Percentiles rank a stretch among this genome's conserved stretches.
Conservation (phyloP, 2,888 invertebrate species). For the Embidobia sp. region DNA sequence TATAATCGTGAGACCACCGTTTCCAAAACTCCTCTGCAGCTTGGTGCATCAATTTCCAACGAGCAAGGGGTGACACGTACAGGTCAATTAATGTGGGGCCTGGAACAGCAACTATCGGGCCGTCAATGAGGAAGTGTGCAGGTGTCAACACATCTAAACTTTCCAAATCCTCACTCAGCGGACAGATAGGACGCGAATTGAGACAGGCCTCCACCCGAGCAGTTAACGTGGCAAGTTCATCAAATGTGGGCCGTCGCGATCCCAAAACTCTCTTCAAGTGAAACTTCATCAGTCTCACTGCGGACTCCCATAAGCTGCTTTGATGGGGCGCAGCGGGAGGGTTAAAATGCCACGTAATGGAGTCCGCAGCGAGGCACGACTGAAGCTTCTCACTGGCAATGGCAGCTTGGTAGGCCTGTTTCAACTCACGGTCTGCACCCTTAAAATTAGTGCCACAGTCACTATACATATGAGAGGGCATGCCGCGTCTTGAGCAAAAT, state of each 20-base stretch:
- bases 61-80: not conserved
- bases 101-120: not conserved
- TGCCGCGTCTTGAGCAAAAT: not conserved
- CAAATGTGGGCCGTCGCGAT: not conserved
- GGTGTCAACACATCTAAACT: not conserved
- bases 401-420: too few relatives aligned
- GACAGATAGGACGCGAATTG: not conserved
- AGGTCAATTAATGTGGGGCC: not conserved
- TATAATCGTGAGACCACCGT: not conserved
- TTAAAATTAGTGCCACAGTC: too few relatives aligned
- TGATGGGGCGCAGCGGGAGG: not conserved
- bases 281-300: too few relatives aligned
- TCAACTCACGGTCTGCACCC: too few relatives aligned
- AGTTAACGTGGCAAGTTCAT: not conserved
- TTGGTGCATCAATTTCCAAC: constrained; percentile 6
- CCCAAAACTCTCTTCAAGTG: too few relatives aligned
- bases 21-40: not conserved
- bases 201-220: constrained; percentile 3
- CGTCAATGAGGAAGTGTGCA: not conserved
- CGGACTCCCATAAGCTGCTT: not conserved
- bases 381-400: not conserved
- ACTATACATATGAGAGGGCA: too few relatives aligned
- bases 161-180: not conserved
- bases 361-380: not conserved
- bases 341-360: too few relatives aligned